Evolutionary conservation across 2,797 vertebrate species (phyloP).

Genomic region (Sebastes melanostomus): DNA sequence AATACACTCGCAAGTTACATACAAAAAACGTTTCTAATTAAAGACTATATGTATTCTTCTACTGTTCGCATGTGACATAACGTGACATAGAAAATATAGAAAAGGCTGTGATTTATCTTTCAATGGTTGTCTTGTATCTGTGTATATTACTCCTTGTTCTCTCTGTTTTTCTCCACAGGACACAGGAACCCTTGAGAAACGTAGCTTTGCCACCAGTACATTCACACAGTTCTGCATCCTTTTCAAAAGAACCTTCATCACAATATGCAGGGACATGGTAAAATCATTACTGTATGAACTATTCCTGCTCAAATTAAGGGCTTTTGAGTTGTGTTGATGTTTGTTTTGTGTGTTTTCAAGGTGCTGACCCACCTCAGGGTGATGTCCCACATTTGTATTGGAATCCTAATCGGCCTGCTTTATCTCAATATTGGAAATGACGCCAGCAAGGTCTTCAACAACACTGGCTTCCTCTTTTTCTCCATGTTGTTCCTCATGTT

Average conservation of each 20-base stretch:
- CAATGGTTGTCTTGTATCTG: not conserved
- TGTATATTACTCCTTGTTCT: not conserved
- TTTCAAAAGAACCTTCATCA: constrained; percentile 95
- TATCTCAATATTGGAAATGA: constrained; percentile 97
- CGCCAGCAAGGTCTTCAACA: constrained; percentile 98
- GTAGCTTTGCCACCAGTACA: constrained; percentile 94
- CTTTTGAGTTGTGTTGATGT: not conserved
- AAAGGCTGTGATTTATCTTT: not conserved
- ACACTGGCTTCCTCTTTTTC: constrained; percentile 98
- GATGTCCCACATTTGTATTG: constrained; percentile 93
- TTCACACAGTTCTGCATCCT: constrained; percentile 97
- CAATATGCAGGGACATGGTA: constrained; percentile 95
- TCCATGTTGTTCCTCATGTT: constrained; percentile 99
- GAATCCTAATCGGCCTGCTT: constrained; percentile 95
- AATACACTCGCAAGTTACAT: not conserved
- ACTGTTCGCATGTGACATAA: not conserved
- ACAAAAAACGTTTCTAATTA: not conserved
- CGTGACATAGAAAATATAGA: not conserved
- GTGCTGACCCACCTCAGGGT: constrained; percentile 96
- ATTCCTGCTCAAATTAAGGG: not conserved
- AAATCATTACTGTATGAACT: constrained; percentile 7
- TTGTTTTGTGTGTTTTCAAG: constrained; percentile 71
- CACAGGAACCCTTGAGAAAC: constrained; percentile 92
- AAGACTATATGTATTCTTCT: not conserved
- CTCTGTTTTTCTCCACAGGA: constrained; percentile 61